Evolutionary conservation across 2,113 vertebrate species (phyloP).

Genomic region (Stictonetta naevosa): DNA sequence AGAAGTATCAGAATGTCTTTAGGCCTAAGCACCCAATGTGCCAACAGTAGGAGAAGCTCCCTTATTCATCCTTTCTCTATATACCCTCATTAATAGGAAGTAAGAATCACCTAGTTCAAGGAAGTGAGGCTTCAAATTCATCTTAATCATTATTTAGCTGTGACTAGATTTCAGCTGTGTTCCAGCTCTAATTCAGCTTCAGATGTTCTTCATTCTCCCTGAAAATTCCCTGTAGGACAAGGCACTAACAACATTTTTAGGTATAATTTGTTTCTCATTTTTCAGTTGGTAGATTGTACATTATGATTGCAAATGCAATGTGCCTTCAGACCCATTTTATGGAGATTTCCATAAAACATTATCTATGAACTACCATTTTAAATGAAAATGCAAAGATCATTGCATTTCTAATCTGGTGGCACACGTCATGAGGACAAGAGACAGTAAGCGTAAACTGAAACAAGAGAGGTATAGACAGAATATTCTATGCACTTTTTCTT

Average conservation of each 20-base stretch:
- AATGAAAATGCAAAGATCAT: not conserved
- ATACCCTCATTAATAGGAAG: rapidly evolving
- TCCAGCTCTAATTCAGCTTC: not conserved
- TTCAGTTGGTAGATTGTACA: not conserved
- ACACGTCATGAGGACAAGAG: not conserved
- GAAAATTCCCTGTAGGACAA: not conserved
- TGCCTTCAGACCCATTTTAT: not conserved
- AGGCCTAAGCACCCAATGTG: not conserved
- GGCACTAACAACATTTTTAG: not conserved
- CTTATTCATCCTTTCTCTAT: not conserved
- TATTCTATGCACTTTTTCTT: not conserved
- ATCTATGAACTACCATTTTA: not conserved
- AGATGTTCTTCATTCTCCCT: not conserved
- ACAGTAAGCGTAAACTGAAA: not conserved
- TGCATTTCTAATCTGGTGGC: not conserved
- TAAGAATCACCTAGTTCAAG: not conserved
- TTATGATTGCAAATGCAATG: not conserved
- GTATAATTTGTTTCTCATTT: not conserved
- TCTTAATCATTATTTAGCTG: not conserved
- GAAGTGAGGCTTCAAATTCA: not conserved
- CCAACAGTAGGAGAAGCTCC: not conserved
- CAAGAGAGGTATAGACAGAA: not conserved
- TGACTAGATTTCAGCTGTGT: not conserved
- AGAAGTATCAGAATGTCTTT: not conserved
- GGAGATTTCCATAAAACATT: not conserved